Conservation (phyloP, 2,113 vertebrate species). For the Manacus vitellinus region DNA sequence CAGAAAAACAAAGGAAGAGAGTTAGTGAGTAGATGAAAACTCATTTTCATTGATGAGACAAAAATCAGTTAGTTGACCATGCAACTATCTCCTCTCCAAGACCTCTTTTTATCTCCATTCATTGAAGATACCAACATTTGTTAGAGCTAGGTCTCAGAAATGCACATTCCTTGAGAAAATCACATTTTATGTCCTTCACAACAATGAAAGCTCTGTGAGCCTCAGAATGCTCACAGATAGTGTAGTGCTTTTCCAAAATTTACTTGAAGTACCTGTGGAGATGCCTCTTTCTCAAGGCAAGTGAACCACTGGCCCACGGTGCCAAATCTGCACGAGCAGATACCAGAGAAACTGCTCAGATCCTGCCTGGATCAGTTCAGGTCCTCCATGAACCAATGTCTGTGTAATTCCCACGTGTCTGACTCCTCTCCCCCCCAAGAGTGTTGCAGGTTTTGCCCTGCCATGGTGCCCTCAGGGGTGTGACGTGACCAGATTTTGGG, state of each 20-base stretch:
- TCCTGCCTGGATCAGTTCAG: not conserved
- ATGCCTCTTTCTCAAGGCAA: not conserved
- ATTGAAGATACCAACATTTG: not conserved
- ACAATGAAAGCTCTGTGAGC: not conserved
- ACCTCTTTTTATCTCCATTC: not conserved
- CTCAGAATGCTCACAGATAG: not conserved
- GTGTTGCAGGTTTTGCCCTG: not conserved
- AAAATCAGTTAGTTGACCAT: constrained; percentile 19
- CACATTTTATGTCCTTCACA: not conserved
- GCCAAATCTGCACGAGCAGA: not conserved
- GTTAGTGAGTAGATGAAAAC: constrained; percentile 49
- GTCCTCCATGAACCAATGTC: not conserved
- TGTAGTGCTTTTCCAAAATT: not conserved
- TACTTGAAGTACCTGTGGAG: not conserved
- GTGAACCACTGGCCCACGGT: not conserved
- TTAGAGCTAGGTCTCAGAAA: not conserved
- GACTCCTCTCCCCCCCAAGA: not conserved
- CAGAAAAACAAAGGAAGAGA: constrained; percentile 65
- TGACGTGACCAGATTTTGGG: not conserved
- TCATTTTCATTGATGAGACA: constrained; percentile 25
- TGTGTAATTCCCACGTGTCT: not conserved
- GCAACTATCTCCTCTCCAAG: constrained; percentile 12
- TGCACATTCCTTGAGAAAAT: not conserved
- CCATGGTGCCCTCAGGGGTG: not conserved
- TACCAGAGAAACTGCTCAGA: not conserved